phyloP scores from a whole-genome alignment of 2,797 vertebrate species.

The Typhlichthys subterraneus region DNA sequence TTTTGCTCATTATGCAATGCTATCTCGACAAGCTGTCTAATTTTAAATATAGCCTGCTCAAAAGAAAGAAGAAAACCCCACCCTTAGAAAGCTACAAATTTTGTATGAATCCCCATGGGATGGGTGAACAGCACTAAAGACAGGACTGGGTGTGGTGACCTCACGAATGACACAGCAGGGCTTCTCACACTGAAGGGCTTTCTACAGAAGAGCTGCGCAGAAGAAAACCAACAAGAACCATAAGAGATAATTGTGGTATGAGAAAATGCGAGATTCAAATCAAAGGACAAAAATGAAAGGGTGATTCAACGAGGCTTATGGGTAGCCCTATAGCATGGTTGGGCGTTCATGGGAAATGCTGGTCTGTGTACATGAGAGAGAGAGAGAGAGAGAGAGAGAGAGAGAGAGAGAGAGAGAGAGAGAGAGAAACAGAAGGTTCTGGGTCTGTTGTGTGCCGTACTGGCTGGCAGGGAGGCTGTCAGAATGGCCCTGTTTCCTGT shows the following conservation, averaged over 20 bases:
- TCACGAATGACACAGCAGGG: slow-evolving; percentile 37
- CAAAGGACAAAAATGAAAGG: not conserved
- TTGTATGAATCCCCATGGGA: slow-evolving; percentile 6
- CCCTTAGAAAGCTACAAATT: slow-evolving; percentile 26
- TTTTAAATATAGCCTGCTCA: slow-evolving; percentile 25
- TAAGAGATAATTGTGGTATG: slow-evolving; percentile 19
- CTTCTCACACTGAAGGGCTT: slow-evolving; percentile 37
- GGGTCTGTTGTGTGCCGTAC: slow-evolving; percentile 74
- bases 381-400: not conserved
- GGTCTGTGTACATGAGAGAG: not conserved
- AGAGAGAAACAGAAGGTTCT: slow-evolving; percentile 66
- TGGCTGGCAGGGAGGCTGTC: slow-evolving; percentile 75
- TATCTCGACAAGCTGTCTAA: slow-evolving; percentile 38
- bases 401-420: slow-evolving; percentile 11
- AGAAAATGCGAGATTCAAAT: not conserved
- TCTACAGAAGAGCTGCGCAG: slow-evolving; percentile 26
- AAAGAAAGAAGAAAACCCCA: slow-evolving; percentile 17
- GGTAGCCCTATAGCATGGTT: not conserved
- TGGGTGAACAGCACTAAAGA: slow-evolving; percentile 25
- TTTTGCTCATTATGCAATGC: slow-evolving; percentile 57
- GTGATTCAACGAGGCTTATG: not conserved
- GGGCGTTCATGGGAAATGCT: not conserved
- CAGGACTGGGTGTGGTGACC: slow-evolving; percentile 19
- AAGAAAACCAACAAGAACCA: slow-evolving; percentile 14
- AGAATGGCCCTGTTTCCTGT: slow-evolving; percentile 83